Base-by-base conservation (phyloP, 2,888 invertebrate species). In the Orgyia antiqua region DNA sequence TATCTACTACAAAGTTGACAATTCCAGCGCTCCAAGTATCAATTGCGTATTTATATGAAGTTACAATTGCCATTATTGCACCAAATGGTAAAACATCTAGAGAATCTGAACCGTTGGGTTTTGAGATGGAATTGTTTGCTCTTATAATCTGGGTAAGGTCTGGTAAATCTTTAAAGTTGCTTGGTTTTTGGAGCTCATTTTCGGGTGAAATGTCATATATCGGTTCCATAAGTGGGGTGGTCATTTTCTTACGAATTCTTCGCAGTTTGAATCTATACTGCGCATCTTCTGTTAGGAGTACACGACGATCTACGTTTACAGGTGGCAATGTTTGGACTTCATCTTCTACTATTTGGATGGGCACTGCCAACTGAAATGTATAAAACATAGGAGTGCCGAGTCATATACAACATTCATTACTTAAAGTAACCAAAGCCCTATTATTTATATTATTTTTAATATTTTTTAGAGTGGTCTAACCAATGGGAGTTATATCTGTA, bases 11-110 rank as follows among this genome's bases (percentile, higher is more conserved):
- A 49, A 89, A 91, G 49, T 89, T 88, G 0, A 92, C 86, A 0
- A 91, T 79, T 1, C 88, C 86, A 0, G 60, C 35, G 1, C 88
- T 88, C 92, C 92, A 92, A 0, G 91, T 88, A 15, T 86, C 70
- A 1, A 89, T 74, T 0, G 76, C 44, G 43, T 89, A 89, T 49
- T 91, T 91, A 40, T 88, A 87, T 0, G 90, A 88, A 4, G 90
- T 87, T 0, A 90, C 88, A 1, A 87, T 72, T 0, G 89, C 88
- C 87, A 89, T 88, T n/a, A 89, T 86, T 9, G 89, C 82, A 1
- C 84, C 72, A 44, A 89, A 89, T 0, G 89, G 89, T 1, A 89
- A 66, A 10, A 84, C 65, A 30, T 87, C 79, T 2, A 58, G 39
- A 0, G 61, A 55, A 2, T 68, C 49, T 0, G 24, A 2, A 1